phyloP scores from a whole-genome alignment of 2,113 vertebrate genomes.

The Coptodon rendalli region DNA sequence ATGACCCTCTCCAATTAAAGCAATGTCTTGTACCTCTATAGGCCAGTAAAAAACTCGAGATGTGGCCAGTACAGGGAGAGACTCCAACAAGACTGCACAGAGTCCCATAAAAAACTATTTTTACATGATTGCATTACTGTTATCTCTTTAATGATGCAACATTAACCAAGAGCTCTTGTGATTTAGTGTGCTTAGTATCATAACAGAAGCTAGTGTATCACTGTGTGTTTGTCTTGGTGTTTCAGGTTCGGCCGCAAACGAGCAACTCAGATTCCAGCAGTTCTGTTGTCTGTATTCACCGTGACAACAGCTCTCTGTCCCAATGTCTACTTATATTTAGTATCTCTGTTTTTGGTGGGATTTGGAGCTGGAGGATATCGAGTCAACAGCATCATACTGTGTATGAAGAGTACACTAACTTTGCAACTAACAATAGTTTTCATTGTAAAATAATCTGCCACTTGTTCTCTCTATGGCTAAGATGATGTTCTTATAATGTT shows the following conservation, averaged over 20 bases:
- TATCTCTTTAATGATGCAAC: not conserved
- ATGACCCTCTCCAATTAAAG: not conserved
- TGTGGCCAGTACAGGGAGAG: not conserved
- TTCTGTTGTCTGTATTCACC: not conserved
- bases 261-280: conserved; percentile 20
- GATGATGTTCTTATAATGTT: not conserved
- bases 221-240: not conserved
- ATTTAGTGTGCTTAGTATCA: not conserved
- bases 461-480: rapidly evolving
- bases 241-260: conserved; percentile 42
- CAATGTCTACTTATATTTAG: conserved; percentile 6
- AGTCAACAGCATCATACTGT: conserved; percentile 27
- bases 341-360: not conserved
- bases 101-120: not conserved
- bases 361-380: conserved; percentile 25
- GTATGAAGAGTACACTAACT: not conserved
- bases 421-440: rapidly evolving
- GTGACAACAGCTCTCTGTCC: not conserved
- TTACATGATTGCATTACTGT: not conserved
- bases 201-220: rapidly evolving
- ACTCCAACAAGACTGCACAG: not conserved
- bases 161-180: not conserved
- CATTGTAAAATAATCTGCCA: not conserved
- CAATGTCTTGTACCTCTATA: not conserved
- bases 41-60: not conserved